These are phyloP conservation scores for Meiosimyza platycephala DNA, from an alignment of 2,888 invertebrate genomes.

Conservation along the genomic window DNA sequence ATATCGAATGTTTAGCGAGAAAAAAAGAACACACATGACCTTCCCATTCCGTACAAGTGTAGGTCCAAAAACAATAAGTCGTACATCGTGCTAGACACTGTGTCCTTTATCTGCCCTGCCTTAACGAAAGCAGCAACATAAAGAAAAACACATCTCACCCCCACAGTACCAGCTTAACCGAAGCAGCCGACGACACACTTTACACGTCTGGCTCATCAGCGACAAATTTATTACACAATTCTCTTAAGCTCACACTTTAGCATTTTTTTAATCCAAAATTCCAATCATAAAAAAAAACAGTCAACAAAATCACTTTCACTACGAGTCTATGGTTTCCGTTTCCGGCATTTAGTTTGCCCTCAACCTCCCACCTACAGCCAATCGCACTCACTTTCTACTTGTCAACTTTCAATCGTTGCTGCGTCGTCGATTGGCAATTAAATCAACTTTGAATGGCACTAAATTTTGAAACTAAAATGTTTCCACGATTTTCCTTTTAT, in stretches of 20 bases:
- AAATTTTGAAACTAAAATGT: no score
- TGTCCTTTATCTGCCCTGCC: not conserved
- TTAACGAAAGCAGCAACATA: no score
- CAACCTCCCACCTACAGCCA: not conserved
- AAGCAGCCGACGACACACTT: no score
- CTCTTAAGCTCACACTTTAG: not conserved
- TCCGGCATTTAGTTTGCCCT: not conserved
- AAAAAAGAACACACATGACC: slow-evolving; percentile 16
- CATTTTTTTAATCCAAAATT: not conserved
- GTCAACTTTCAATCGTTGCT: no score
- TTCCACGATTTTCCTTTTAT: no score
- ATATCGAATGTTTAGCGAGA: slow-evolving; percentile 10
- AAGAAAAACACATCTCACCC: not conserved
- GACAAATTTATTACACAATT: slow-evolving; percentile 22
- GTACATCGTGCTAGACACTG: not conserved
- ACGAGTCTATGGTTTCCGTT: slow-evolving; percentile 11
- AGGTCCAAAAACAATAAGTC: no score
- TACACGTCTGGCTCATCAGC: no score
- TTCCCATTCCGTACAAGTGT: not conserved
- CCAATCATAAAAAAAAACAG: not conserved
- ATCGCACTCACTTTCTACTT: slow-evolving; percentile 1
- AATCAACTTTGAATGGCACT: no score
- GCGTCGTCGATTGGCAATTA: no score
- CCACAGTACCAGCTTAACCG: not conserved
- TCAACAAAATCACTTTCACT: slow-evolving; percentile 1